Base-by-base conservation (phyloP, 2,113 vertebrate species). In the Neofelis nebulosa region DNA sequence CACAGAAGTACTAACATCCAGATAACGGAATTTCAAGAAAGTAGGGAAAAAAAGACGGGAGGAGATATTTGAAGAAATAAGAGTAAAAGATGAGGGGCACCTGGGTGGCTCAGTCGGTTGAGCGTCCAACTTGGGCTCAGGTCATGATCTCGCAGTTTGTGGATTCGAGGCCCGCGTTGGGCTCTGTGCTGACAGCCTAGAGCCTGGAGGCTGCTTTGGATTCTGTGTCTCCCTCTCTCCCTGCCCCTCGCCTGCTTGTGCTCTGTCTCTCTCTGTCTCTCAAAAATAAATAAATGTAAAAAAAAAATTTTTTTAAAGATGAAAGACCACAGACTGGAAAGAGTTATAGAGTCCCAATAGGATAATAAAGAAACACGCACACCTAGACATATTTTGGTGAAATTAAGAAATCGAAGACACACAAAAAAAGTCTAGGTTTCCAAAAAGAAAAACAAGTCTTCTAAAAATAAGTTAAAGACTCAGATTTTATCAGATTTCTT, bases 21-120 rank as follows among this genome's bases (percentile, higher is more conserved):
- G 81, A 93, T 38, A 89, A 86, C 15, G 27, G 29, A n/a, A 79
- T 61, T 93, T n/a, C 48, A 68, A 78, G 31, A 23, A 57, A 45
- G 7, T 31, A 1, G 55, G 48, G 23, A 8, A 94, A 91, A 91
- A 69, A 74, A 38, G 11, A 94, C 13, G 29, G 12, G 18, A 95
- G 45, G 29, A 81, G 69, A 57, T 82, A 89, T n/a, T 71, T 91
- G 73, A 93, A 78, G 66, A 86, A 93, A 52, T 16, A 82, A 91
- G 29, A 65, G 63, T 45, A 76, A 69, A 96, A 41, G 69, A 52
- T 38, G 27, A 76, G 45, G 7, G 8, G 45, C 45, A 45, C 45
- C 45, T 45, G 45, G 45, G 45, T 45, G 45, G 45, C 45, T 45
- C 45, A 45, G 45, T 45, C 8, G 7, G 45, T 45, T 45, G 45